Conservation (phyloP, 2,113 vertebrate genomes). For the Benitochromis conjunctus region DNA sequence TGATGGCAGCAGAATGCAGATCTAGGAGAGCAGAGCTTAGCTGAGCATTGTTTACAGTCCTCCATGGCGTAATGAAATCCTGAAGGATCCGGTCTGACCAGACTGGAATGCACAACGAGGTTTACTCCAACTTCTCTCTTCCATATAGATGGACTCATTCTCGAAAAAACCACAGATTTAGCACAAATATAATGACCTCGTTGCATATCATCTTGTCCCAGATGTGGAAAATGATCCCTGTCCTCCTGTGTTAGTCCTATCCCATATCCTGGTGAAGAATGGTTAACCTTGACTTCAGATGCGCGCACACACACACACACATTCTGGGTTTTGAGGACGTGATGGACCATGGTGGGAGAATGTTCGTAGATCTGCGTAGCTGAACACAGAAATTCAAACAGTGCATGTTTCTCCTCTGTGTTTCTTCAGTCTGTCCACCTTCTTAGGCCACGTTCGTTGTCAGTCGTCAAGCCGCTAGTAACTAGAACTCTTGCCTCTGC, state of each 20-base stretch:
- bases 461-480: neutral
- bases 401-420: neutral
- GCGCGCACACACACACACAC: neutral
- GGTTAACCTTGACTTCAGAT: neutral
- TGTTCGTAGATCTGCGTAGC: slow-evolving; percentile 8
- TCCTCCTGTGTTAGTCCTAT: neutral
- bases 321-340: slow-evolving; percentile 17
- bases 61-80: slow-evolving; percentile 23
- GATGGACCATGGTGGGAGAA: slow-evolving; percentile 12
- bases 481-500: neutral
- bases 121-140: slow-evolving; percentile 18
- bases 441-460: neutral
- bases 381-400: slow-evolving; percentile 40
- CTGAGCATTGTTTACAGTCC: slow-evolving; percentile 27
- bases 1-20: slow-evolving; percentile 17
- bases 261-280: neutral
- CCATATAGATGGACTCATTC: neutral
- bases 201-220: neutral
- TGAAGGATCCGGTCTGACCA: slow-evolving; percentile 28
- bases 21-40: neutral
- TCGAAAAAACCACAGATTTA: slow-evolving; percentile 23
- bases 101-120: slow-evolving; percentile 32
- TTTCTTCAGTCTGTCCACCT: neutral
- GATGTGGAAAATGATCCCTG: neutral
- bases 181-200: neutral